Evolutionary conservation across 2,797 vertebrate genomes (phyloP).

Genomic region (Semaprochilodus insignis): DNA sequence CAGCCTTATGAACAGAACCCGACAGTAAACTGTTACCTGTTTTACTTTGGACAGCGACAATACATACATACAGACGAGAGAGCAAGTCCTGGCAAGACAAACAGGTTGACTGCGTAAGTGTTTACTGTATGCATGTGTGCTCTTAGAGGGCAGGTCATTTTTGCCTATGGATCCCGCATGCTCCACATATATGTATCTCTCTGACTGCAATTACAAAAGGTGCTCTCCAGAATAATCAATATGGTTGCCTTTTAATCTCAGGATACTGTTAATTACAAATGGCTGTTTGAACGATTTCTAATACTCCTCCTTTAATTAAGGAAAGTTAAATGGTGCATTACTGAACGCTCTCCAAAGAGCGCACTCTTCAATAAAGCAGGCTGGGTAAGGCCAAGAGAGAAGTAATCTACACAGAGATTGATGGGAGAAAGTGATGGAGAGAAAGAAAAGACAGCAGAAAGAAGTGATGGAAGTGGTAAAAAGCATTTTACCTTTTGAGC

Average conservation of each 20-base stretch:
- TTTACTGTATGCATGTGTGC: neutral
- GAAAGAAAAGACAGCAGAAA: neutral
- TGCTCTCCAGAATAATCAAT: conserved; percentile 59
- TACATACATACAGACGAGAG: no score
- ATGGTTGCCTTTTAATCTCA: conserved; percentile 59
- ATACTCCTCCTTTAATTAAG: conserved; percentile 61
- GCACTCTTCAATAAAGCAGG: conserved; percentile 58
- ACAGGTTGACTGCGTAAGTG: neutral
- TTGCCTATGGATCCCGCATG: conserved; percentile 24
- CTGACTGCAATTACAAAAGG: conserved; percentile 48
- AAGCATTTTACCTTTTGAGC: conserved; percentile 85
- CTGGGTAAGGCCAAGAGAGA: conserved; percentile 9
- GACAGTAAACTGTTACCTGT: no score
- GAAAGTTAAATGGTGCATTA: conserved; percentile 58
- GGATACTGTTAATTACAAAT: conserved; percentile 66
- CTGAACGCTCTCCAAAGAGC: conserved; percentile 56
- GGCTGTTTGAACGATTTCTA: conserved; percentile 63
- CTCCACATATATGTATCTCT: conserved; percentile 30
- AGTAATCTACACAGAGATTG: conserved; percentile 2
- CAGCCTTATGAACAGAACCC: no score
- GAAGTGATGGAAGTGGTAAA: neutral
- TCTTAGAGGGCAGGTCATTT: conserved; percentile 13
- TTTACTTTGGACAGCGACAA: no score
- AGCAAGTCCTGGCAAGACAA: neutral
- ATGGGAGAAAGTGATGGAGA: neutral